Conservation (phyloP, 2,113 vertebrate species). For the Neofelis nebulosa region DNA sequence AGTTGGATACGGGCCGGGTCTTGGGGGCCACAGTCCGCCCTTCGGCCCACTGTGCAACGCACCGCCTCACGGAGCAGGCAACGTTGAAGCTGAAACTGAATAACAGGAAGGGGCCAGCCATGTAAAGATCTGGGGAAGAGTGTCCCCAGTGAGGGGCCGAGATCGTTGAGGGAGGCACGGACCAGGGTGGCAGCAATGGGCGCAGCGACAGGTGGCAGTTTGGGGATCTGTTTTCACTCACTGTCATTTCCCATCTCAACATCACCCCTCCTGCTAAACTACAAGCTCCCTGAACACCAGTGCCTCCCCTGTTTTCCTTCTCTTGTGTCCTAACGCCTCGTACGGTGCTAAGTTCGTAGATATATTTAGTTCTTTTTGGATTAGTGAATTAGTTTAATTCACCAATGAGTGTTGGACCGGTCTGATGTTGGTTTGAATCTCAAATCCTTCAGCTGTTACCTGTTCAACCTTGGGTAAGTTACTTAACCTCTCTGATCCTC, state of each 20-base stretch:
- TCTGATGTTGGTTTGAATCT: background rate
- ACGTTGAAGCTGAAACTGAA: background rate
- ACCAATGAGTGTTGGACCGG: background rate
- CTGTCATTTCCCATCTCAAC: background rate
- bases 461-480: background rate
- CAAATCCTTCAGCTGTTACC: background rate
- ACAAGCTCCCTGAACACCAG: too few relatives aligned
- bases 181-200: background rate
- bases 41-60: accelerated
- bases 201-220: accelerated
- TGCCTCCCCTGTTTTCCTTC: background rate
- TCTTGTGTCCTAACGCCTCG: background rate
- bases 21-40: accelerated
- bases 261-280: background rate
- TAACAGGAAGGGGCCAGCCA: background rate
- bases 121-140: background rate
- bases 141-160: background rate
- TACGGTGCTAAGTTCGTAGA: background rate
- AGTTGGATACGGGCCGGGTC: background rate
- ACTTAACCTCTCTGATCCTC: background rate
- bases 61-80: background rate
- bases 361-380: background rate
- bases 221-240: background rate
- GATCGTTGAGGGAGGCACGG: background rate
- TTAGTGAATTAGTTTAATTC: background rate